A percentile compares a stretch with the other conserved stretches of the same genome.
Evolutionary conservation across 2,888 invertebrate genomes (phyloP).

Genomic region (Cryptocephalus primarius): DNA sequence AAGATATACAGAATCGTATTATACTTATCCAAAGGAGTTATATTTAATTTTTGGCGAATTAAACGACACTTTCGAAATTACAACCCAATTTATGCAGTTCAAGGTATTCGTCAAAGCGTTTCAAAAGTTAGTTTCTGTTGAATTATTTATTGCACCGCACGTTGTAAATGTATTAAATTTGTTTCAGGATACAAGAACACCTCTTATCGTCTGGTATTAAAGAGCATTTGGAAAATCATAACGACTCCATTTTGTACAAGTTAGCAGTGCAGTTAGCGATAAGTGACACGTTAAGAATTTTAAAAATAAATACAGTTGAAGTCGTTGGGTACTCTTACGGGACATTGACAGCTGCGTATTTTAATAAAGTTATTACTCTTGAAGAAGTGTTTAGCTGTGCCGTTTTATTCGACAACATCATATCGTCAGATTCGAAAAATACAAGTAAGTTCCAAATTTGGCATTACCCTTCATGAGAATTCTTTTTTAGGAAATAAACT

Average conservation of each 20-base stretch:
- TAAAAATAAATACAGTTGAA: neutral
- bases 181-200: no score
- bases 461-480: no score
- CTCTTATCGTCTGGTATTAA: neutral
- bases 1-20: neutral
- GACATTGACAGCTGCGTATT: conserved; percentile 84
- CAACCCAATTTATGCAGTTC: neutral
- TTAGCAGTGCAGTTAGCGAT: neutral
- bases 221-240: neutral
- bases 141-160: neutral
- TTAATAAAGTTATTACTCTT: conserved; percentile 73
- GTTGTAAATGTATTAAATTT: no score
- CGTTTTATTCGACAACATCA: neutral
- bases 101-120: neutral
- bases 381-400: conserved; percentile 72
- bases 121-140: neutral
- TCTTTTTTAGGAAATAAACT: no score
- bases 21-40: conserved; percentile 1
- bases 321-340: conserved; percentile 70
- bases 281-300: neutral
- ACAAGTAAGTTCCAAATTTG: no score
- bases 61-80: conserved; percentile 61
- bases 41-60: conserved; percentile 56
- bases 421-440: no score
- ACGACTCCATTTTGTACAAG: neutral